Percentiles rank a stretch among this genome's conserved stretches.
Conservation (phyloP, 1,140 invertebrate genomes). For the Drosophila mojavensis region DNA sequence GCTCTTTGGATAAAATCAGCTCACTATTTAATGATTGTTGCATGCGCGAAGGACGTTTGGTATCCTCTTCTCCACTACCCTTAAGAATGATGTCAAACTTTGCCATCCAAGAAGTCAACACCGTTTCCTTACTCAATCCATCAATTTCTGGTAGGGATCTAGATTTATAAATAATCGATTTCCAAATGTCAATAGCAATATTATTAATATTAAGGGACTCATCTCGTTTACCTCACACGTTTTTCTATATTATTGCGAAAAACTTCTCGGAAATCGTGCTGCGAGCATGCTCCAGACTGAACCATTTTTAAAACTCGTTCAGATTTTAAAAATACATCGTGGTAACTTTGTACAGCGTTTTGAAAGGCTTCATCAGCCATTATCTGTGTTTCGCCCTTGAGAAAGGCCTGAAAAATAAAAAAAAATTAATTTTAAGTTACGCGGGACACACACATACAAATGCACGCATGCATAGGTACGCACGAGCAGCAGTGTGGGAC, state of each 20-base stretch:
- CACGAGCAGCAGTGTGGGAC: no score
- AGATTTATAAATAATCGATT: background rate
- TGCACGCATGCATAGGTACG: no score
- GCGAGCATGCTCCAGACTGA: constrained; percentile 97
- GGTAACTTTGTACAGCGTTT: constrained; percentile 99
- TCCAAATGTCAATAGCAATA: background rate
- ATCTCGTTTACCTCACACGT: constrained; percentile 89
- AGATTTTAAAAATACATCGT: constrained; percentile 98
- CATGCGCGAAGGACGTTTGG: constrained; percentile 93
- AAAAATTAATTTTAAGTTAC: constrained; percentile 7
- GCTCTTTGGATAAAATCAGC: constrained; percentile 96
- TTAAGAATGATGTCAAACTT: constrained; percentile 99
- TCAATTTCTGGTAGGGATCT: constrained; percentile 99
- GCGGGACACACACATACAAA: no score
- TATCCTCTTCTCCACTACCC: constrained; percentile 93
- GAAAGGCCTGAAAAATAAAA: constrained; percentile 87
- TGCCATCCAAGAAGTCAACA: constrained; percentile 99
- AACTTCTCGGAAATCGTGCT: constrained; percentile 99
- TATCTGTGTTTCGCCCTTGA: constrained; percentile 98
- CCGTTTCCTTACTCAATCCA: constrained; percentile 99
- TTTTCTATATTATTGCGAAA: constrained; percentile 99
- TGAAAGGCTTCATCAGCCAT: constrained; percentile 99
- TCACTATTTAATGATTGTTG: constrained; percentile 96
- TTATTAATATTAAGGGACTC: no score
- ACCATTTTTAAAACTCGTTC: constrained; percentile 98